Evolutionary conservation across 2,888 invertebrate species (phyloP), one percentile per base, ranked within the genome.

Genomic region (Sphinx pinastri): DNA sequence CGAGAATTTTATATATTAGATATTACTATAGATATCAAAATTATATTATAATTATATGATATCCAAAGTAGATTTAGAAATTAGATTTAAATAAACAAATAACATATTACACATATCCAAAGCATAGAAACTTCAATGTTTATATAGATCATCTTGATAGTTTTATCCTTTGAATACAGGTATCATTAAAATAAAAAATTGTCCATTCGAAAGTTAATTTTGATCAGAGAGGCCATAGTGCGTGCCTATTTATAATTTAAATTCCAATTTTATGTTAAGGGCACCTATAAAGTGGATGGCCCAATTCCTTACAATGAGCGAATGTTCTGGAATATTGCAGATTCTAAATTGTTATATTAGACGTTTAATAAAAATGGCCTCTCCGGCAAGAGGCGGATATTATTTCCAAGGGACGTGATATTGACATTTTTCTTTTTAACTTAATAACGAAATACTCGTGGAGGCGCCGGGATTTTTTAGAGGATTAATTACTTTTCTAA

Each of bases 341-440:
- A 67, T 51, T 57, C 67, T 67, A 70, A 70, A 70, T 70, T 70
- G 70, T 55, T 58, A 67, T 67, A 70, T 67, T 70, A 67, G 67
- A 59, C 70, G 49, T 70, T 70, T 70, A 70, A 70, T 70, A 70
- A 70, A 70, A 70, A 70, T 68, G 52, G 38, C 19, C 45, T 67
- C 70, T 31, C 11, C 58, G 67, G 57, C 58, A 16, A 67, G 67
- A 67, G 58, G 67, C 58, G 67, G 67, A 70, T 70, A 70, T 70
- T 67, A 67, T 67, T 67, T 67, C 52, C 52, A 67, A 51, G 31
- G 38, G 16, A 14, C 49, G 49, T 63, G 19, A 63, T 25, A 68
- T 68, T 68, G 68, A 68, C 68, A 57, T 68, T 68, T 68, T 68
- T 68, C 54, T 57, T 55, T 68, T 67, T 57, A 68, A 49, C 19